These are phyloP conservation scores for Phenacoccus solenopsis DNA, from an alignment of 1,140 invertebrate genomes.

Conservation along the genomic window DNA sequence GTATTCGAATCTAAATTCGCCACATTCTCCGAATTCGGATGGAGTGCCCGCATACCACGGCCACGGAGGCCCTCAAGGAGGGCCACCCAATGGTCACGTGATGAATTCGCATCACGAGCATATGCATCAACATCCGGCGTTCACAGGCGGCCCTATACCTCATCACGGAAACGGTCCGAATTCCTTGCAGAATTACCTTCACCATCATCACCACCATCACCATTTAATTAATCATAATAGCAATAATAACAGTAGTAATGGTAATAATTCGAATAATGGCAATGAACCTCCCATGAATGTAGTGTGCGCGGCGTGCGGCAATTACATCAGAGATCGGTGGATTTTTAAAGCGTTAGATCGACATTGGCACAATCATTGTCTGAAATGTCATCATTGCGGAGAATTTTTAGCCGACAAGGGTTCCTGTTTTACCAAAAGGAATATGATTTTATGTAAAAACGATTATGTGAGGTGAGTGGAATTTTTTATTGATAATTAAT, in stretches of 20 bases:
- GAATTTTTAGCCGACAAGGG: constrained; percentile 77
- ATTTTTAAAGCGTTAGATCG: constrained; percentile 57
- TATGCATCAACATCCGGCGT: constrained; percentile 13
- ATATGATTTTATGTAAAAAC: constrained; percentile 85
- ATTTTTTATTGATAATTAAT: too few relatives aligned
- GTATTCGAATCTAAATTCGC: constrained; percentile 27
- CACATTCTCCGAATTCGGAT: constrained; percentile 26
- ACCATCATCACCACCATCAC: constrained; percentile 21
- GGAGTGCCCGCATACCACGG: constrained; percentile 24
- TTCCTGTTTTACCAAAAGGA: constrained; percentile 79
- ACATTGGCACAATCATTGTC: constrained; percentile 85
- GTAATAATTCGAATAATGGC: constrained; percentile 24
- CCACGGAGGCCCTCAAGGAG: constrained; percentile 23
- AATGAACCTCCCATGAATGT: constrained; percentile 21
- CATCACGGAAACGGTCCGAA: constrained; percentile 19
- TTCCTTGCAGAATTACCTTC: constrained; percentile 5
- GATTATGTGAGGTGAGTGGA: constrained; percentile 86
- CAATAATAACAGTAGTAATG: constrained; percentile 25
- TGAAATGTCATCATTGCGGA: constrained; percentile 81
- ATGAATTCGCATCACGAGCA: constrained; percentile 19
- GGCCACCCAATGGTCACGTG: constrained; percentile 10
- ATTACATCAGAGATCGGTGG: constrained; percentile 41
- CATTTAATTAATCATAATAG: constrained; percentile 25
- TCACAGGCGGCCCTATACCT: constrained; percentile 24
- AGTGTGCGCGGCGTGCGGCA: constrained; percentile 40